Conservation (phyloP, 2,113 vertebrate species). For the Pomatorhinus ruficollis region DNA sequence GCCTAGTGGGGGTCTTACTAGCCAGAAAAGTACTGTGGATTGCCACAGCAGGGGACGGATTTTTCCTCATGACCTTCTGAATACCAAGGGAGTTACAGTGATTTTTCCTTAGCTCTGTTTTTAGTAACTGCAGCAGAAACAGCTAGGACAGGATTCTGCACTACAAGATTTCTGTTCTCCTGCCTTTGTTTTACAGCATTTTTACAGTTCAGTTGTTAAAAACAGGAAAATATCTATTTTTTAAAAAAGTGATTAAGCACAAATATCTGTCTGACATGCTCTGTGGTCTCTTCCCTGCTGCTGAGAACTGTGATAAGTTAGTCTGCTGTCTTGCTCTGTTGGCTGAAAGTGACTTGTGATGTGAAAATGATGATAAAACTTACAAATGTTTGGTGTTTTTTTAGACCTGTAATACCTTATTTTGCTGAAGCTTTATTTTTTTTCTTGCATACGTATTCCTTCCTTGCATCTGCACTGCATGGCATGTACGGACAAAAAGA, state of each 20-base stretch:
- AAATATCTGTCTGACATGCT: not conserved
- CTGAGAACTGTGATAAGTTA: not conserved
- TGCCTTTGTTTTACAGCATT: not conserved
- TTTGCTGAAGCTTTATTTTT: not conserved
- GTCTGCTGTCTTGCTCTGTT: not conserved
- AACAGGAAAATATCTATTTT: not conserved
- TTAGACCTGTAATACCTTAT: not conserved
- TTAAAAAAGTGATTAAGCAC: not conserved
- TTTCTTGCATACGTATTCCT: not conserved
- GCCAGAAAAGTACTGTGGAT: not conserved
- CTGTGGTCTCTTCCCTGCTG: not conserved
- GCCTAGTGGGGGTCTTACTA: not conserved
- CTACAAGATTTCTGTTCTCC: not conserved
- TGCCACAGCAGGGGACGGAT: not conserved
- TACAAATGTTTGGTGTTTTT: not conserved
- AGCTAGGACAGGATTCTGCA: not conserved
- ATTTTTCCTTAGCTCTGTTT: not conserved
- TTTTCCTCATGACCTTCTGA: not conserved
- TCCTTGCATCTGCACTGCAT: not conserved
- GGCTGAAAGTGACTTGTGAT: not conserved
- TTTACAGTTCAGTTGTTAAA: not conserved
- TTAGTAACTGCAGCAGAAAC: not conserved
- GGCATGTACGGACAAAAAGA: not conserved
- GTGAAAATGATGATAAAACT: not conserved
- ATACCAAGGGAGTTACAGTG: not conserved